Evolutionary conservation across 2,888 invertebrate genomes (phyloP).

Genomic region (Entomobrya multifasciata): DNA sequence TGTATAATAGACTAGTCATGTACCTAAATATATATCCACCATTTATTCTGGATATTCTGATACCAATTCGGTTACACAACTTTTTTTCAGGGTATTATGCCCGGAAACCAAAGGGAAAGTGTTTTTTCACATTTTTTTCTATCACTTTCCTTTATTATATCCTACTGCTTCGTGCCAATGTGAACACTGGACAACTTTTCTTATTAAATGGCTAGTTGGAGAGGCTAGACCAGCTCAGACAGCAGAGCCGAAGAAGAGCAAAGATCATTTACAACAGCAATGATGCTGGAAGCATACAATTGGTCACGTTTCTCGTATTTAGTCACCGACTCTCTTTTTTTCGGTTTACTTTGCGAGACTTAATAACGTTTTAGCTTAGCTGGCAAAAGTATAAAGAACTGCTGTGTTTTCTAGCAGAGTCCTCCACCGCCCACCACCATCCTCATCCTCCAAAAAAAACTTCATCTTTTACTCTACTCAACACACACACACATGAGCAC

Average conservation of each 20-base stretch:
- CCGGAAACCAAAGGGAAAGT: constrained; percentile 53
- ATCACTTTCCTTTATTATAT: neutral
- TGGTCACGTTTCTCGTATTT: constrained; percentile 75
- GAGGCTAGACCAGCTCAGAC: neutral
- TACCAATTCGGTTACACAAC: no score
- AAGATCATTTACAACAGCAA: constrained; percentile 69
- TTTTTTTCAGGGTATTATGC: constrained; percentile 56
- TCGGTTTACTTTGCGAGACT: constrained; percentile 1
- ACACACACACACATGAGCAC: neutral
- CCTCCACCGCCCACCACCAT: no score
- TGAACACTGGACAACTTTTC: constrained; percentile 43
- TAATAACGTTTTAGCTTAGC: constrained; percentile 55
- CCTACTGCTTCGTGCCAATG: constrained; percentile 15
- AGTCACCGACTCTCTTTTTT: constrained; percentile 57
- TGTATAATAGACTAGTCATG: no score
- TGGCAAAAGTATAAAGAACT: constrained; percentile 28
- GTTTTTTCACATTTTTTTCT: constrained; percentile 9
- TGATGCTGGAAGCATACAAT: constrained; percentile 73
- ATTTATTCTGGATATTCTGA: no score
- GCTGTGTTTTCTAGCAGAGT: no score
- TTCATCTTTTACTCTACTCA: neutral
- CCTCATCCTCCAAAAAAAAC: neutral
- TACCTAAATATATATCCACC: no score
- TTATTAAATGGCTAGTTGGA: constrained; percentile 56
- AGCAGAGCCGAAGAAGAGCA: constrained; percentile 39